phyloP scores from a whole-genome alignment of 2,113 vertebrate genomes.

The Sula dactylatra region DNA sequence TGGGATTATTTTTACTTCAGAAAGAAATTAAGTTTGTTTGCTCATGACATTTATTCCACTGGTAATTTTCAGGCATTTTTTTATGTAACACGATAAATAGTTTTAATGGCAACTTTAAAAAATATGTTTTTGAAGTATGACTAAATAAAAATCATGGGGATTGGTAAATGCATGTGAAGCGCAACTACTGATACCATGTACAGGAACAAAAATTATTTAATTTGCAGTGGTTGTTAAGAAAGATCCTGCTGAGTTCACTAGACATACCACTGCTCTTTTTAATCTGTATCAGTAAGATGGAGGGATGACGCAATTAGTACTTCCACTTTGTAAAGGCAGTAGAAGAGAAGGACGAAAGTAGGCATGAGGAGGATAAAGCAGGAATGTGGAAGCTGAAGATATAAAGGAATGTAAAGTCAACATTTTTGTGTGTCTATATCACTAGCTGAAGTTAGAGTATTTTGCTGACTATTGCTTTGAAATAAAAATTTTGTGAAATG shows the following conservation, averaged over 20 bases:
- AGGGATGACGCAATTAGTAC: conserved; percentile 52
- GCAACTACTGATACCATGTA: conserved; percentile 11
- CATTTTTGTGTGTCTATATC: conserved; percentile 33
- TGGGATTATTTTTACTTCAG: background rate
- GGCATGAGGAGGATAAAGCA: background rate
- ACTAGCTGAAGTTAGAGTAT: conserved; percentile 3
- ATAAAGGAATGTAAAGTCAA: conserved; percentile 40
- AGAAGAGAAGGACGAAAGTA: conserved; percentile 38
- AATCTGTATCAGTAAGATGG: conserved; percentile 60
- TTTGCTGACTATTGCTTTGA: conserved; percentile 58
- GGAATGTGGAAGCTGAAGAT: background rate
- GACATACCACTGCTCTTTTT: conserved; percentile 46
- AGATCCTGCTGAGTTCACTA: conserved; percentile 62
- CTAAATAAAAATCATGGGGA: conserved; percentile 1
- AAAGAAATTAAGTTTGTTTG: background rate
- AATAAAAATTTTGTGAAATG: conserved; percentile 40
- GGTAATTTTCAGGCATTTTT: background rate
- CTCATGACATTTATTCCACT: background rate
- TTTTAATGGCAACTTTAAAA: background rate
- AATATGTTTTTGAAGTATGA: background rate
- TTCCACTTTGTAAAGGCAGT: conserved; percentile 56
- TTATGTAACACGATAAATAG: background rate
- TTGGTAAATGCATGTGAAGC: conserved; percentile 18
- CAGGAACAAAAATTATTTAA: conserved; percentile 61
- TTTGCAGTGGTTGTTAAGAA: conserved; percentile 65